Percentiles rank a stretch among this genome's conserved stretches.
Conservation (phyloP, 2,888 invertebrate species). For the Pasiphila rectangulata region DNA sequence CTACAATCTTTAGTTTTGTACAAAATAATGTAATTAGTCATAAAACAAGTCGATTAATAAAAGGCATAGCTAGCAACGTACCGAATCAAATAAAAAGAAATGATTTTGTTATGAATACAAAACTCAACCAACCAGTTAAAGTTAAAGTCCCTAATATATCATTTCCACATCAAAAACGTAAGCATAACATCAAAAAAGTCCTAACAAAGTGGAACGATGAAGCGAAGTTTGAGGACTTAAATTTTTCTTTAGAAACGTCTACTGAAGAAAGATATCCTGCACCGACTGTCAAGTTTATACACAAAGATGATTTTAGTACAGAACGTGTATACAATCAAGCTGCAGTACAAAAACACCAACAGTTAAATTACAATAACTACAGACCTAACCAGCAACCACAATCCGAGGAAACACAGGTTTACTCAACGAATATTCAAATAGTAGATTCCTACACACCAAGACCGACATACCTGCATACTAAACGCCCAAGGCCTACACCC, state of each 20-base stretch:
- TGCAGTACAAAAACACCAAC: slow-evolving; percentile 33
- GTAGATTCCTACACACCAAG: slow-evolving; percentile 51
- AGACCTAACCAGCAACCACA: slow-evolving; percentile 40
- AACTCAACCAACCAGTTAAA: slow-evolving; percentile 17
- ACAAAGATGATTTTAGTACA: slow-evolving; percentile 30
- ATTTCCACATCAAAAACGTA: slow-evolving; percentile 38
- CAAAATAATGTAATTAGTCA: slow-evolving; percentile 28
- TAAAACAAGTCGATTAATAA: slow-evolving; percentile 39
- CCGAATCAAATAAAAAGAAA: slow-evolving; percentile 31
- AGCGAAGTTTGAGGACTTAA: slow-evolving; percentile 66
- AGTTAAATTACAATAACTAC: slow-evolving; percentile 35
- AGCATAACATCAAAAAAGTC: slow-evolving; percentile 66
- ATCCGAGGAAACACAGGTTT: slow-evolving; percentile 52
- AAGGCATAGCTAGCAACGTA: slow-evolving; percentile 26
- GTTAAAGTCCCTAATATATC: slow-evolving; percentile 20
- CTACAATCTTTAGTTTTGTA: slow-evolving; percentile 44
- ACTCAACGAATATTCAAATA: slow-evolving; percentile 58
- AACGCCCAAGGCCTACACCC: slow-evolving; percentile 58
- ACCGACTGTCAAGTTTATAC: slow-evolving; percentile 30
- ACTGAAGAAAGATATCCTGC: slow-evolving; percentile 41
- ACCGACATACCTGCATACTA: slow-evolving; percentile 57
- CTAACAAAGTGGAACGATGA: slow-evolving; percentile 78
- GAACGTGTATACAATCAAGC: slow-evolving; percentile 35
- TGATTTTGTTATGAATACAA: slow-evolving; percentile 19
- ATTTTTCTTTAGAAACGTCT: slow-evolving; percentile 62